Conservation (phyloP, 2,113 vertebrate species). For the Oxygymnocypris stewartii region DNA sequence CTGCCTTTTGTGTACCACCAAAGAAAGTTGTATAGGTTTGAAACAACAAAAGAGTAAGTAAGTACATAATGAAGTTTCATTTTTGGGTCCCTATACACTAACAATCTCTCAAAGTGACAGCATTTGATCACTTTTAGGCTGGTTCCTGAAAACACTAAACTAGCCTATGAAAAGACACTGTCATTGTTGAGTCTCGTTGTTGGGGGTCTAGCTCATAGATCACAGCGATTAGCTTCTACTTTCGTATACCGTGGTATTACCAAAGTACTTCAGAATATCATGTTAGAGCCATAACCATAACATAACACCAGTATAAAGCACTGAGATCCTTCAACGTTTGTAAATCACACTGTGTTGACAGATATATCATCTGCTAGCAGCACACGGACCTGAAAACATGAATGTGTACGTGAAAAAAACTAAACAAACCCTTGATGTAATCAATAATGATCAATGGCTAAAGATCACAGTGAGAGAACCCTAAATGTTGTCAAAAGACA, state of each 20-base stretch:
- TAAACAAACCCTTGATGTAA: background rate
- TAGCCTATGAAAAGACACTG: background rate
- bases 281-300: background rate
- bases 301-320: background rate
- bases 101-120: background rate
- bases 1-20: background rate
- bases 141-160: background rate
- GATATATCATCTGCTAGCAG: background rate
- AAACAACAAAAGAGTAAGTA: background rate
- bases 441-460: background rate
- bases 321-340: background rate
- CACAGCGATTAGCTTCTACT: background rate
- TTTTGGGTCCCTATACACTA: background rate
- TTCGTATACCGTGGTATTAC: background rate
- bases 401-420: background rate
- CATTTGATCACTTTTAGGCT: background rate
- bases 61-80: background rate
- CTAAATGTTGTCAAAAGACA: background rate
- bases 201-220: background rate
- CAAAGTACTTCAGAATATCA: background rate
- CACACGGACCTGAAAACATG: background rate
- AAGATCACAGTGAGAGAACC: background rate
- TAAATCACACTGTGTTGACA: slow-evolving; percentile 23
- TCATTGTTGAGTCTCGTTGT: background rate
- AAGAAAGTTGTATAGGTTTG: background rate